Base-by-base conservation (phyloP, 2,797 vertebrate genomes). In the Mareca strepera region DNA sequence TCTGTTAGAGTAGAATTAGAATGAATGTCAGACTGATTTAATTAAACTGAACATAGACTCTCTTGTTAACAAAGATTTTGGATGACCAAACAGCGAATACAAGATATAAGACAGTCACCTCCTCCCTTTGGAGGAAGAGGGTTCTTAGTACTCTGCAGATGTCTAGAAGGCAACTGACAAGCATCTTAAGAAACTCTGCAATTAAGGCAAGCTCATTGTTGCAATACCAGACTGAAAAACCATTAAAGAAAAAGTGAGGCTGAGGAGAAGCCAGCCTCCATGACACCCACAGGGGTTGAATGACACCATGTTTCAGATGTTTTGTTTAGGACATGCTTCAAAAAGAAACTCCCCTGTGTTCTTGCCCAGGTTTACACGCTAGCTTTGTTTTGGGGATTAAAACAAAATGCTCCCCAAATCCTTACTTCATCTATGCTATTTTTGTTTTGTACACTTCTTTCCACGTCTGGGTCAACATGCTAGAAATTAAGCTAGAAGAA, bases 251-350 rank as follows among this genome's bases (percentile, higher is more conserved):
- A 39, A 31, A 66, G 22, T 2, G 17, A 67, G 4, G 22, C 15
- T 78, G 89, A 60, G 6, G 9, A 81, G 29, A 78, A 91, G 22
- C 7, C 21, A 75, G 35, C 12, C 35, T 76, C 75, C 55, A 78
- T 6, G 0, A 0, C 28, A 80, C 58, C 16, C 60, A 78, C 1
- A 78, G 26, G 59, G 23, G 9, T 23, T 23, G 31, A 86, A 78
- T 4, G 12, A 62, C 7, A 3, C 9, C 7, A 22, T 2, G 3
- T 29, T 70, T 74, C 48, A 53, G 11, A 77, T 1, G 1, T 53
- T 77, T 55, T 53, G 4, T 60, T 67, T 17, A 46, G 68, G 68
- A 3, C 22, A n/a, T 22, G 13, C 37, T 68, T 1, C 12, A 6
- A 64, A 64, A 86, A 77, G 59, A 28, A 11, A 52, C 6, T 80